Conservation (phyloP, 2,888 invertebrate genomes). For the Xylota sylvarum region DNA sequence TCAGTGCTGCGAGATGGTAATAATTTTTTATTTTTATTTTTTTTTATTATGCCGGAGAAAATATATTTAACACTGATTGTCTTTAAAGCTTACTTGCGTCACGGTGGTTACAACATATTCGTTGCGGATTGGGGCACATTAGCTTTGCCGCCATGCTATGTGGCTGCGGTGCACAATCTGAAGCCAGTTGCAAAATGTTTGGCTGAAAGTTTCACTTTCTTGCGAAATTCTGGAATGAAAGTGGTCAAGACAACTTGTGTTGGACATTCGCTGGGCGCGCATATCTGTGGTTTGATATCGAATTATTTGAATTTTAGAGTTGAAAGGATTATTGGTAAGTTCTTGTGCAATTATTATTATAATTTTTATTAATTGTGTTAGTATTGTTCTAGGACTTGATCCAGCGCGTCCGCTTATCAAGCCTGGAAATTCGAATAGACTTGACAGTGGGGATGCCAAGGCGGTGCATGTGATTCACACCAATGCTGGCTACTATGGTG, state of each 20-base stretch:
- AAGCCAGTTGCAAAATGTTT: constrained; percentile 90
- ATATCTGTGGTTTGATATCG: constrained; percentile 91
- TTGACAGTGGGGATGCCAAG: constrained; percentile 91
- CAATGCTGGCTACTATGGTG: constrained; percentile 92
- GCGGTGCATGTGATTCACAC: constrained; percentile 92
- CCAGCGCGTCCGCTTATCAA: constrained; percentile 91
- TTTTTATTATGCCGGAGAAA: not conserved
- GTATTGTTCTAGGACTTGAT: constrained; percentile 87
- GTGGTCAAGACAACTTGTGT: constrained; percentile 90
- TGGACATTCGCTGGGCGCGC: constrained; percentile 92
- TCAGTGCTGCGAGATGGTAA: constrained; percentile 90
- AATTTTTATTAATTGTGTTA: not conserved
- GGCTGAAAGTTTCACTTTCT: constrained; percentile 87
- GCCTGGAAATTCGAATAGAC: constrained; percentile 87
- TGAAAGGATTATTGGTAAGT: constrained; percentile 89
- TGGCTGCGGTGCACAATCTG: constrained; percentile 91
- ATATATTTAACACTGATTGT: not conserved
- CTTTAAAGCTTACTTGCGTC: constrained; percentile 88
- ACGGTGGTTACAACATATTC: constrained; percentile 91
- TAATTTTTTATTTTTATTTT: too few species aligned
- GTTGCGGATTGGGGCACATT: constrained; percentile 92
- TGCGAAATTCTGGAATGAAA: constrained; percentile 88
- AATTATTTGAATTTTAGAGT: constrained; percentile 90
- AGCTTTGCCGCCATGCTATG: constrained; percentile 89
- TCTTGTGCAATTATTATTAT: not conserved